These are phyloP conservation scores for Callyntrura guangdongensis DNA, from an alignment of 2,888 invertebrate species.

Conservation along the genomic window DNA sequence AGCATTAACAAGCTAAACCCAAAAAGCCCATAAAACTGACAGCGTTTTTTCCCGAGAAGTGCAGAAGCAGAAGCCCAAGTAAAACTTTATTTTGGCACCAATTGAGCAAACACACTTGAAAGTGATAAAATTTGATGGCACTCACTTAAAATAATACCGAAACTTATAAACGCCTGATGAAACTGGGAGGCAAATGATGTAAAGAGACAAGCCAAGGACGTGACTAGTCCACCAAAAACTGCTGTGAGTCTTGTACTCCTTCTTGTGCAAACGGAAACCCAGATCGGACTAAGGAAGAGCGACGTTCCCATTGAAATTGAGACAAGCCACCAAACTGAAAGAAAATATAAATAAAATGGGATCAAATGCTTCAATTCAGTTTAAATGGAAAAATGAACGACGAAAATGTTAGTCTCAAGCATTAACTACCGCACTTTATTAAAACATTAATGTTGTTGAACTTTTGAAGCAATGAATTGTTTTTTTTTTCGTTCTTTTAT, in stretches of 20 bases:
- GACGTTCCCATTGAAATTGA: slow-evolving; percentile 93
- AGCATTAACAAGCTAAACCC: not conserved
- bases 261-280: slow-evolving; percentile 91
- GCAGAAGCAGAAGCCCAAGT: slow-evolving; percentile 85
- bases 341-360: no score
- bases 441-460: not conserved
- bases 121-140: slow-evolving; percentile 89
- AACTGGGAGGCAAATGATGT: slow-evolving; percentile 87
- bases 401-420: not conserved
- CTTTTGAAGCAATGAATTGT: not conserved
- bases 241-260: slow-evolving; percentile 86
- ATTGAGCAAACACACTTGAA: slow-evolving; percentile 92
- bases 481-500: not conserved
- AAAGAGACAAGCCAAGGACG: slow-evolving; percentile 88
- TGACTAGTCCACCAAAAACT: slow-evolving; percentile 87
- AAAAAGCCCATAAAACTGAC: no score
- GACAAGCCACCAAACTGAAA: slow-evolving; percentile 95
- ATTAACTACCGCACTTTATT: no score
- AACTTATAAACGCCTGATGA: slow-evolving; percentile 87
- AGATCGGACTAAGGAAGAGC: slow-evolving; percentile 93
- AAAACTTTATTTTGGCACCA: slow-evolving; percentile 2
- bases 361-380: no score
- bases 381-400: not conserved
- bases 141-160: slow-evolving; percentile 86
- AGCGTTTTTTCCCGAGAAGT: no score